phyloP scores from a whole-genome alignment of 2,888 invertebrate genomes.

The Microplitis deprimator region DNA sequence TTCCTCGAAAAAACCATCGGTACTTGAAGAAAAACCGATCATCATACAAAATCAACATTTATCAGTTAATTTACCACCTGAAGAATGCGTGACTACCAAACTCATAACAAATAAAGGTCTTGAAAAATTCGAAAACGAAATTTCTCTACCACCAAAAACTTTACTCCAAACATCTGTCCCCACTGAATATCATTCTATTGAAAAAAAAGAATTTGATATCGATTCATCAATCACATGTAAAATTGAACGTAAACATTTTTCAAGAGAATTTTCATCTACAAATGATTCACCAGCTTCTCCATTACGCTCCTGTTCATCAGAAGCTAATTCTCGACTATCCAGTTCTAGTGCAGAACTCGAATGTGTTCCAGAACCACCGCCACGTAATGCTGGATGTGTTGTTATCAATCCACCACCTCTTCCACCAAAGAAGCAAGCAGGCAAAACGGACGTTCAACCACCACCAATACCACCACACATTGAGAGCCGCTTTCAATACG shows the following conservation, averaged over 20 bases:
- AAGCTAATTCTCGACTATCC: slow-evolving; percentile 64
- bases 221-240: slow-evolving; percentile 55
- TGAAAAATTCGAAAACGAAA: slow-evolving; percentile 59
- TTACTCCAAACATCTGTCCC: slow-evolving; percentile 69
- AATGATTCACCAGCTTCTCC: slow-evolving; percentile 64
- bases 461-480: slow-evolving; percentile 78
- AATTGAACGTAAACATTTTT: slow-evolving; percentile 62
- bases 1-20: slow-evolving; percentile 52
- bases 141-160: slow-evolving; percentile 58
- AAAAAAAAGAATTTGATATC: slow-evolving; percentile 60
- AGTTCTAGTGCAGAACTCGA: slow-evolving; percentile 69
- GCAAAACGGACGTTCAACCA: slow-evolving; percentile 76
- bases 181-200: slow-evolving; percentile 61
- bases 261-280: slow-evolving; percentile 63
- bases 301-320: slow-evolving; percentile 63
- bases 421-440: slow-evolving; percentile 80
- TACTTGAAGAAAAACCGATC: slow-evolving; percentile 57
- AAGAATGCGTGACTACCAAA: slow-evolving; percentile 70
- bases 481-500: slow-evolving; percentile 73
- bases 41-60: slow-evolving; percentile 75
- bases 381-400: slow-evolving; percentile 77
- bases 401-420: slow-evolving; percentile 81
- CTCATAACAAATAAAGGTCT: slow-evolving; percentile 70
- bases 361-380: slow-evolving; percentile 78
- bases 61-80: slow-evolving; percentile 80